A percentile compares a stretch with the other conserved stretches of the same genome.
Evolutionary conservation across 1,140 invertebrate species (phyloP).

Genomic region (Drosophila burlai): DNA sequence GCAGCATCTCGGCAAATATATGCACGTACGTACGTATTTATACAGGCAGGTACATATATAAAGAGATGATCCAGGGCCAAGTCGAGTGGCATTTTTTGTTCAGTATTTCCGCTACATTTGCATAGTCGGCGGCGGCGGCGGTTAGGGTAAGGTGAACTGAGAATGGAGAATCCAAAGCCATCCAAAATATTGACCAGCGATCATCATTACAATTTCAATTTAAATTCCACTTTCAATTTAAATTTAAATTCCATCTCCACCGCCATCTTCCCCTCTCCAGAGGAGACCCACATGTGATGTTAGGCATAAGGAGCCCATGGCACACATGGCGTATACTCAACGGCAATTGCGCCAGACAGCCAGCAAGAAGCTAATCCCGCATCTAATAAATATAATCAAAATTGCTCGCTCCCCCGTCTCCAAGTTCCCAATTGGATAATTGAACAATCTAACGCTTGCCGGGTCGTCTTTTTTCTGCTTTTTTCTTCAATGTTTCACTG

Average conservation of each 20-base stretch:
- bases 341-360: conserved; percentile 37
- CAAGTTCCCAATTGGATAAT: conserved; percentile 73
- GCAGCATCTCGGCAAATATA: conserved; percentile 4
- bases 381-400: conserved; percentile 73
- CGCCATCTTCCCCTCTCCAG: not conserved
- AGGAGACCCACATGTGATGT: conserved; percentile 19
- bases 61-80: conserved; percentile 33
- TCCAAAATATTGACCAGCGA: conserved; percentile 4
- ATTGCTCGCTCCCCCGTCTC: conserved; percentile 26
- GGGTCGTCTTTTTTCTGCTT: conserved; percentile 2
- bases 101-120: conserved; percentile 78
- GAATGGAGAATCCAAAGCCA: conserved; percentile 5
- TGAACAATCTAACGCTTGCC: conserved; percentile 62
- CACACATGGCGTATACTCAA: conserved; percentile 65
- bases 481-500: not conserved
- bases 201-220: conserved; percentile 35
- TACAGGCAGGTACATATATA: conserved; percentile 31
- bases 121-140: conserved; percentile 49
- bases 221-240: conserved; percentile 14
- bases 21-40: conserved; percentile 4
- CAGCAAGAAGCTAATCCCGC: conserved; percentile 54
- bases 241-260: conserved; percentile 9
- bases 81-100: conserved; percentile 53
- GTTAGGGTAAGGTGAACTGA: conserved; percentile 35
- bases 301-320: not conserved